Evolutionary conservation across 1,140 invertebrate species (phyloP), one percentile per base, ranked within the genome.

Genomic region (Sitobion miscanthi): DNA sequence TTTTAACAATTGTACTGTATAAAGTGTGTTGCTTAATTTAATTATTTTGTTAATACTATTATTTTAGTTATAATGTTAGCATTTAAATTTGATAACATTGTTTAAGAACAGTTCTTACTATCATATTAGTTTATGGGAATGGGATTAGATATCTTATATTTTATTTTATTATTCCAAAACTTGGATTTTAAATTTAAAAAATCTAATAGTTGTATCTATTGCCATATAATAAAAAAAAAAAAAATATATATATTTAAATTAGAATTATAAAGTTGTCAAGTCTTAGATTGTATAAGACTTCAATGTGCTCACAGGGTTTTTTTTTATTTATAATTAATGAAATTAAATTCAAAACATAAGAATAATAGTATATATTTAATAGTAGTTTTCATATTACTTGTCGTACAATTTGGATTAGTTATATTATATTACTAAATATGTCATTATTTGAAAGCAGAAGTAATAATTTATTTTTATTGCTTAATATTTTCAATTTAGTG

Each of bases 141-240:
- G 91, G 91, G 91, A 85, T 85, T 85, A 93, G 47, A 85, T 92
- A 83, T 52, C 47, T 92, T 83, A 45, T 92, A 92, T 92, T 77
- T 91, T 83, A 91, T 91, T 92, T 92, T 92, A 83, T 92, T 83
- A n/a, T 52, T 93, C 91, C 77, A 93, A 86, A 83, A n/a, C 2
- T 93, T 38, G 45, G 82, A 86, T 93, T 86, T 42, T 93, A 86
- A 77, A 52, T 38, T 45, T 45, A 30, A 54, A 25, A 54, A 85
- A 86, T 92, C 49, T 57, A 85, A 85, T 85, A 92, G 77, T 92
- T 91, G 20, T 83, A 52, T 54, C 35, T 54, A 93, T 54, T 54
- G 82, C 82, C 77, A 93, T 93, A 93, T 86, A 86, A 83, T 83
- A 23, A 45, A 20, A 54, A 54, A 54, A 35, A 69, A 69, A n/a